Evolutionary conservation across 2,113 vertebrate genomes (phyloP), one percentile per base, ranked within the genome.

Genomic region (Prietella phreatophila): DNA sequence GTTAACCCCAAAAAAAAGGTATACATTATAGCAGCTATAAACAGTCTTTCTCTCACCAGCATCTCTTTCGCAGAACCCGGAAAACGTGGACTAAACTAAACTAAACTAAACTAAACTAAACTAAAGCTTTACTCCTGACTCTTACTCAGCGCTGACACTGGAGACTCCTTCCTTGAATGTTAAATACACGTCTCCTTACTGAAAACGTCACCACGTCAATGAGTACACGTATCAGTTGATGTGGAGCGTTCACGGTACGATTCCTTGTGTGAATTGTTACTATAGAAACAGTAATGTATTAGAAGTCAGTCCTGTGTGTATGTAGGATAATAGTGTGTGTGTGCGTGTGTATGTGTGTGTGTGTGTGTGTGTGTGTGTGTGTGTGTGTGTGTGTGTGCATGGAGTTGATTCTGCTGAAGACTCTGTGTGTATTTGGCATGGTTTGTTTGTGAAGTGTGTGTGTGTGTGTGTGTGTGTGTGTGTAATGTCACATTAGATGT

Each of bases 401-500:
- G 1, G 81, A 25, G 2, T 58, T 67, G 33, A 53, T 65, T 14
- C 25, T 42, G 20, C 50, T 86, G 42, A 83, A 84, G 25, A 60
- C 13, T 76, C 47, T 19, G 75, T 42, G 71, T 81, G 22, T 82
- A 50, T 87, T 71, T 79, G 71, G 47, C 20, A 78, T 27, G 20
- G 58, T 22, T 22, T 69, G 65, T 82, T 80, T 82, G 75, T 81
- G 56, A 17, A 50, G 39, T 42, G 39, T 42, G 39, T 39, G 39
- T 39, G 39, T 39, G 39, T 39, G 39, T 39, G 39, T 39, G 39
- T 39, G 69, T 33, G n/a, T 76, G 27, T 86, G 82, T 58, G 33
- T 39, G 53, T 80, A 81, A 87, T 80, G 79, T 87, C 75, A 86
- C 67, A 83, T 76, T 50, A 76, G 80, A 82, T 71, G 85, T 80